Evolutionary conservation across 2,888 invertebrate species (phyloP), one percentile per base, ranked within the genome.

Genomic region (Stenodera caucasica): DNA sequence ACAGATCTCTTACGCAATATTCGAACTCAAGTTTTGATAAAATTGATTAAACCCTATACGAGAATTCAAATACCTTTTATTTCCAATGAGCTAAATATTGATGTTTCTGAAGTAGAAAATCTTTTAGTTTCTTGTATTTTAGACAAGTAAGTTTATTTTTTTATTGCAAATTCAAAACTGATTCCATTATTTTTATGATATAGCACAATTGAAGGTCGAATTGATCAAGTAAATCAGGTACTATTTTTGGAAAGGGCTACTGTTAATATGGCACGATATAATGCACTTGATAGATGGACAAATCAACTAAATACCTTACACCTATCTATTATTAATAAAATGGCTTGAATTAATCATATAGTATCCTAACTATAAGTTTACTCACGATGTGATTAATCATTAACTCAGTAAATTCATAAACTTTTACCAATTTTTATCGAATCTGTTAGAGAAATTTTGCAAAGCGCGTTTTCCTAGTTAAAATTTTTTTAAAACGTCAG

Each of bases 1-100:
- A 53, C 76, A 88, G 98, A 98, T 83, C 83, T 98, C 60, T 82
- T 98, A 57, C 85, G 96, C 59, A 99, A 99, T 81, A 98, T 99
- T 75, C 86, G 98, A 69, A 98, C 98, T 2, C 93, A 98, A 84
- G 98, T 99, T 65, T 84, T 99, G 61, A 96, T 98, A 66, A 97
- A 98, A 80, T 83, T 99, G 66, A 98, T 99, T 74, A 94, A 94
- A 60, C 99, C 99, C 0, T 99, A 99, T 82, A 99, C 98, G 50
- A 88, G 96, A 77, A 98, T 99, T 73, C 94, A 96, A 78, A 96
- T 99, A 80, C 95, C 96, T 5, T 98, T 98, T 79, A 96, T 99
- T 78, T 97, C 98, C 35, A 92, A 92, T 79, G 94, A 96, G 79
- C 82, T 96, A 57, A 96, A 96, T 77, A 96, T 96, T 70, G 94